Percentiles rank a stretch among this genome's conserved stretches.
phyloP scores from a whole-genome alignment of 2,113 vertebrate species.

The Ochotona princeps region DNA sequence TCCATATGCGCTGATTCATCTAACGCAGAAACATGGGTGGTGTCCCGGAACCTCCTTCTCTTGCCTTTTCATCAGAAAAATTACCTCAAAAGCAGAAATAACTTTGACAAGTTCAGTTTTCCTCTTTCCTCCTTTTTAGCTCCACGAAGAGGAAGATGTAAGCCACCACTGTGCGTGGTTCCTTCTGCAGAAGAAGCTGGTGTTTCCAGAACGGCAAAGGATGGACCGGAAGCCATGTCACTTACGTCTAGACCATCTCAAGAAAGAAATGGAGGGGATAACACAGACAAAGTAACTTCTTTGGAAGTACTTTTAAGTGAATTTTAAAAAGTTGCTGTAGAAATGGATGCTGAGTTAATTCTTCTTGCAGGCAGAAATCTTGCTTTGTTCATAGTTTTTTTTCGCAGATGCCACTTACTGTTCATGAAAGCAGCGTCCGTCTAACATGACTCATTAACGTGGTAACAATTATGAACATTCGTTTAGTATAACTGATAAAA shows the following conservation, averaged over 20 bases:
- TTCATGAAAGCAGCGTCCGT: constrained; percentile 14
- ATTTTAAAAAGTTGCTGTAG: constrained; percentile 25
- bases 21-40: neutral
- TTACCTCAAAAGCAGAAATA: neutral
- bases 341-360: neutral
- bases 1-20: neutral
- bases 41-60: neutral
- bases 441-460: neutral
- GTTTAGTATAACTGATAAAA: neutral
- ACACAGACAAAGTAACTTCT: constrained; percentile 73
- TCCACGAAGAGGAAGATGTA: constrained; percentile 84
- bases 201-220: neutral
- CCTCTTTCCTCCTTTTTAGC: constrained; percentile 78
- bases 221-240: constrained; percentile 32
- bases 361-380: neutral
- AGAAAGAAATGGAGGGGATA: constrained; percentile 1
- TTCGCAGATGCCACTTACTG: neutral
- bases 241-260: constrained; percentile 32
- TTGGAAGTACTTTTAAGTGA: constrained; percentile 32
- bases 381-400: neutral
- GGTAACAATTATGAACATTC: neutral
- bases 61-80: constrained; percentile 16
- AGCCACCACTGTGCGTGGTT: constrained; percentile 88
- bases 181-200: constrained; percentile 81
- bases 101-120: too few relatives aligned